Evolutionary conservation across 2,113 vertebrate genomes (phyloP).

Genomic region (Nibea coibor): DNA sequence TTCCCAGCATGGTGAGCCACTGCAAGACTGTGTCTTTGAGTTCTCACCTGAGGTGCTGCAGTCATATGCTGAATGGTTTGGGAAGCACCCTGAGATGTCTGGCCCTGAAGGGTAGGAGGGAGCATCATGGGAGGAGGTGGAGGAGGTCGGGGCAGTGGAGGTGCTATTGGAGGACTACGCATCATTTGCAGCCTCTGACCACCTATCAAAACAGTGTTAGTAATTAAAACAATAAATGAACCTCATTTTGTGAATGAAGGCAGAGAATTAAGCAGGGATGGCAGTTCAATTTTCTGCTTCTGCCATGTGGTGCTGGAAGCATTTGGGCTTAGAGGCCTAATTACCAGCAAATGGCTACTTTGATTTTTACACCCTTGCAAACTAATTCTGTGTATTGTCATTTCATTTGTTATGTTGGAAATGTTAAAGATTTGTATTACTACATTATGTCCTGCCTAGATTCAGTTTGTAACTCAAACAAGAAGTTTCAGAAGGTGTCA

Average conservation of each 20-base stretch:
- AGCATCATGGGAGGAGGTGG: constrained; percentile 91
- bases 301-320: no score
- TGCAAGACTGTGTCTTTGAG: not conserved
- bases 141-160: constrained; percentile 88
- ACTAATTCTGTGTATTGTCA: no score
- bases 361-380: no score
- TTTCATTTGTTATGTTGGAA: no score
- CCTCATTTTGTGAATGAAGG: not conserved
- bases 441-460: no score
- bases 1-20: no score
- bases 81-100: constrained; percentile 38
- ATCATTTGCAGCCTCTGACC: constrained; percentile 82
- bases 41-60: constrained; percentile 70
- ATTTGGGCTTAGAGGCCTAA: no score
- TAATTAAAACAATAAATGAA: not conserved
- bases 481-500: no score
- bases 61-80: constrained; percentile 73
- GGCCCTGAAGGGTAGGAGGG: constrained; percentile 85
- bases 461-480: no score
- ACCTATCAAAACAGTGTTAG: constrained; percentile 53
- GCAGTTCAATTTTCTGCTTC: no score
- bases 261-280: not conserved
- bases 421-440: no score
- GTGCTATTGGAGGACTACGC: constrained; percentile 86
- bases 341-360: no score